Percentiles rank a stretch among this genome's conserved stretches.
Evolutionary conservation across 1,140 invertebrate genomes (phyloP).

Genomic region (Leguminivora glycinivorella): DNA sequence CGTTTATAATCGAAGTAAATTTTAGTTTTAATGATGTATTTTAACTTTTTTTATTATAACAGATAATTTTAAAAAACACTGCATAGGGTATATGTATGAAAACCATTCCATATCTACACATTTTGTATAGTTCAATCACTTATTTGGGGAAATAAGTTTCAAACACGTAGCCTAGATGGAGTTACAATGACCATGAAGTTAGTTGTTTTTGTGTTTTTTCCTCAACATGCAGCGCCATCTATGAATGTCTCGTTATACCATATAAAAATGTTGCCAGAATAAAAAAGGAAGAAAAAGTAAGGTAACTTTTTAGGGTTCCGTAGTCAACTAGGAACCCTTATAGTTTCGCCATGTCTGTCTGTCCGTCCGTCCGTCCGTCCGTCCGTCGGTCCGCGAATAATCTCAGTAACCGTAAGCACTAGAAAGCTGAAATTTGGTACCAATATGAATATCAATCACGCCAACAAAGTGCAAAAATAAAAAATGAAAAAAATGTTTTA

Average conservation of each 20-base stretch:
- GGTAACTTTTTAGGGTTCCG: background rate
- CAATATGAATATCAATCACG: no score
- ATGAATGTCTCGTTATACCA: background rate
- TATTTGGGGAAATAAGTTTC: background rate
- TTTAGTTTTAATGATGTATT: constrained; percentile 29
- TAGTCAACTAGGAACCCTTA: no score
- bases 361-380: no score
- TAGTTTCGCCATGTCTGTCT: no score
- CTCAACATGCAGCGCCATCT: background rate
- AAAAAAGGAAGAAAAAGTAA: background rate
- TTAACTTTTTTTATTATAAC: background rate
- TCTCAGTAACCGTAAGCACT: no score
- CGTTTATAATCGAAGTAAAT: constrained; percentile 17
- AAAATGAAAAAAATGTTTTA: no score
- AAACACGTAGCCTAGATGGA: constrained; percentile 1
- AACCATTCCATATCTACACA: background rate
- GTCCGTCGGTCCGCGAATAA: no score
- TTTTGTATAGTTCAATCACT: background rate
- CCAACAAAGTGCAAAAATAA: no score
- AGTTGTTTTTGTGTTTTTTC: background rate
- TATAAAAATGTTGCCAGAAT: background rate
- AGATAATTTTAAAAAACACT: constrained; percentile 3
- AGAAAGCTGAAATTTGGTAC: no score
- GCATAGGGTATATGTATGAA: background rate
- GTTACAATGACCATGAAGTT: constrained; percentile 19